Base-by-base conservation (phyloP, 2,113 vertebrate genomes). In the Phyllopteryx taeniolatus region DNA sequence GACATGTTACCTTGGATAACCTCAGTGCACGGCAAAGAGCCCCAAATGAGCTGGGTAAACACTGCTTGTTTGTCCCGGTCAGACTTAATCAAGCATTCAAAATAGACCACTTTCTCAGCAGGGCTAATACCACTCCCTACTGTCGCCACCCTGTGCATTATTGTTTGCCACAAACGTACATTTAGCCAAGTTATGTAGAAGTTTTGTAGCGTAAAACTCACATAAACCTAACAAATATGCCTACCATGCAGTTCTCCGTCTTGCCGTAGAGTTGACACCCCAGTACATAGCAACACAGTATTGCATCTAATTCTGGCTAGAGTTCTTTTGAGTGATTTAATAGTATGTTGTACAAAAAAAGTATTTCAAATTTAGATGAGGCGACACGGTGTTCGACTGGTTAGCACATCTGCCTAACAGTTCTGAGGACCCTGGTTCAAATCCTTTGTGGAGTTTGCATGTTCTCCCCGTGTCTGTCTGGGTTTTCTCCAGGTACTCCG, bases 1-100 rank as follows among this genome's bases (percentile, higher is more conserved):
- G 79, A 86, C 88, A 88, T 83, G 82, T 83, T 83, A 90, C 86
- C 88, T 89, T 78, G 72, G 76, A 80, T 90, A 88, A 90, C 87
- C 86, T 83, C 76, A 42, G 75, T 60, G 22, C 72, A 33, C 71
- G 67, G 76, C 68, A 69, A 69, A 72, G 72, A 57, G 64, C 68
- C 61, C 59, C 1, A 15, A 76, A 77, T 72, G 76, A 67, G 71
- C 73, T 74, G 68, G 42, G 67, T 46, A 5, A 57, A 42, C 63
- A n/a, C 27, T 35, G 59, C 59, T 71, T 51, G 71, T 79, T 77
- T 74, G 73, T 86, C 73, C 63, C 49, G 3, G 67, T 64, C 69
- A 35, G 51, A 73, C 57, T 12, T 76, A 35, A 72, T 66, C 62
- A 69, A 82, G 80, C 64, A 64, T 59, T 59, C 46, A 73, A 78